These are phyloP conservation scores for Cancer borealis DNA, from an alignment of 2,888 invertebrate species.

Conservation along the genomic window DNA sequence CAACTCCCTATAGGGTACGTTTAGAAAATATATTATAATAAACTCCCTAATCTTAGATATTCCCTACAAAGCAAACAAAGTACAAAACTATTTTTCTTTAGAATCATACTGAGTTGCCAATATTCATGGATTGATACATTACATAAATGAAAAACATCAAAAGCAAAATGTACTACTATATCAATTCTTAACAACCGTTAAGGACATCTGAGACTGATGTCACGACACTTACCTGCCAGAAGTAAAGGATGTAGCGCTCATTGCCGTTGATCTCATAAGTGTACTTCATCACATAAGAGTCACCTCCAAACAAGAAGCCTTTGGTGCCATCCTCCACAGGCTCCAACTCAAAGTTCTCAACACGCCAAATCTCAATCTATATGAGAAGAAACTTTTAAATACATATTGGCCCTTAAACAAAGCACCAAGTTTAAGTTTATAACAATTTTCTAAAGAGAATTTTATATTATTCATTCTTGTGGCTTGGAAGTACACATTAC, in stretches of 20 bases:
- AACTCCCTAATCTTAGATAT: not conserved
- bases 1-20: slow-evolving; percentile 80
- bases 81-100: not conserved
- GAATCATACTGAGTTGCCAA: not conserved
- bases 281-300: slow-evolving; percentile 86
- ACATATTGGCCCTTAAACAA: not conserved
- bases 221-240: slow-evolving; percentile 84
- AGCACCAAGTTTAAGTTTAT: not conserved
- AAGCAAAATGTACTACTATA: not conserved
- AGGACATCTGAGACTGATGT: not conserved
- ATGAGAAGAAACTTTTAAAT: not conserved
- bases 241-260: slow-evolving; percentile 84
- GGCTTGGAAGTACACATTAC: no score
- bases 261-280: slow-evolving; percentile 83
- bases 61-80: slow-evolving; percentile 34
- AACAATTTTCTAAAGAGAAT: not conserved
- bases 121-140: not conserved
- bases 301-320: slow-evolving; percentile 84
- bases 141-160: no score
- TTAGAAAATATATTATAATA: not conserved
- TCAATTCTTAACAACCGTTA: not conserved
- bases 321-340: slow-evolving; percentile 81
- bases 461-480: not conserved
- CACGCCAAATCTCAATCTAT: slow-evolving; percentile 80
- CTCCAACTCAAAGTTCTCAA: slow-evolving; percentile 82